Conservation (phyloP, 2,888 invertebrate genomes). For the Hyppa rectilinea region DNA sequence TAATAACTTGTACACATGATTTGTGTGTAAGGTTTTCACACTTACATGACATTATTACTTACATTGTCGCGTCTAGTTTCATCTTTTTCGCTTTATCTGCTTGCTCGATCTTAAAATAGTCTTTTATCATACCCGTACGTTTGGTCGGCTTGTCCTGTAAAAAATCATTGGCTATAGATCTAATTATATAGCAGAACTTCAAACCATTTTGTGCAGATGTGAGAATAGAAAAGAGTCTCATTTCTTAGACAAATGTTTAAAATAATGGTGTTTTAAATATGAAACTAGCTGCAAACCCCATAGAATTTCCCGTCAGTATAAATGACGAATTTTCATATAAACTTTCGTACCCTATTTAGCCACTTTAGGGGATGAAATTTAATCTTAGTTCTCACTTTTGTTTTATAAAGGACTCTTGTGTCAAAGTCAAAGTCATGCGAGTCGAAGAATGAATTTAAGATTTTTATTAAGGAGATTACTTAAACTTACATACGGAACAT, state of each 20-base stretch:
- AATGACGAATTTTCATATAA: background rate
- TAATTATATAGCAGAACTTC: background rate
- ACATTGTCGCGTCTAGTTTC: background rate
- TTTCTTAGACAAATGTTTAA: background rate
- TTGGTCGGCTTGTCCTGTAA: background rate
- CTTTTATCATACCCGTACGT: background rate
- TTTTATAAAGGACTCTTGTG: too few species aligned
- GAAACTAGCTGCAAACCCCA: background rate
- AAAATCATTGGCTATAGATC: background rate
- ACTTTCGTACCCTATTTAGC: background rate
- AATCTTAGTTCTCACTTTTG: background rate
- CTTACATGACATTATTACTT: too few species aligned
- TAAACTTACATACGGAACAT: background rate
- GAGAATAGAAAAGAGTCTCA: background rate
- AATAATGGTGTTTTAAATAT: background rate
- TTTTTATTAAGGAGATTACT: too few species aligned
- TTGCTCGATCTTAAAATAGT: slow-evolving; percentile 3
- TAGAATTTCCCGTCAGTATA: background rate
- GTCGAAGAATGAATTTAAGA: too few species aligned
- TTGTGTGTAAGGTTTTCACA: too few species aligned
- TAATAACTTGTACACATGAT: too few species aligned
- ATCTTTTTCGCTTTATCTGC: background rate
- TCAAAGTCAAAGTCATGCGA: too few species aligned
- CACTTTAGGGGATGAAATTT: background rate
- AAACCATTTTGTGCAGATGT: background rate